Evolutionary conservation across 2,888 invertebrate species (phyloP).

Genomic region (Diaphora mendica): DNA sequence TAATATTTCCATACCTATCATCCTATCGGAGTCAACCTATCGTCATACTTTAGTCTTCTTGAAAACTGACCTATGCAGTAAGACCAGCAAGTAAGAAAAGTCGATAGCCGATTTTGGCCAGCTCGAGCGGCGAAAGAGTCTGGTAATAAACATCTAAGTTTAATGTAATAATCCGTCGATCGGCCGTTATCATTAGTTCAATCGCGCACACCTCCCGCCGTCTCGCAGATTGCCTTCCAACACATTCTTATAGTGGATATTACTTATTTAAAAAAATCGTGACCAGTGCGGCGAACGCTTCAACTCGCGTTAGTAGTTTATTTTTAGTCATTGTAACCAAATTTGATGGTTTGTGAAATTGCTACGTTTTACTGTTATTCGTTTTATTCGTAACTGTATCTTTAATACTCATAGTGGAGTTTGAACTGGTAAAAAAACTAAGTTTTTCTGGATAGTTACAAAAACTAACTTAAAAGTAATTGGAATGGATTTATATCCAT

Average conservation of each 20-base stretch:
- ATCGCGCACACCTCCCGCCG: slow-evolving; percentile 83
- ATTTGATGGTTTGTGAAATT: slow-evolving; percentile 32
- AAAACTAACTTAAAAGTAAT: slow-evolving; percentile 10
- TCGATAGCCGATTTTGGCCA: slow-evolving; percentile 44
- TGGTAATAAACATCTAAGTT: slow-evolving; percentile 73
- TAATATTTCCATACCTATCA: slow-evolving; percentile 2
- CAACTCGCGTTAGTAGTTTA: slow-evolving; percentile 35
- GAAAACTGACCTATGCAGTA: not conserved
- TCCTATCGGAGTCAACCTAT: no score
- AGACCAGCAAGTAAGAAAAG: slow-evolving; percentile 5
- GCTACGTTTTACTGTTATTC: slow-evolving; percentile 30
- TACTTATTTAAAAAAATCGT: slow-evolving; percentile 54
- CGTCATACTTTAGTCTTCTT: not conserved
- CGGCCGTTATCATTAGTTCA: slow-evolving; percentile 80
- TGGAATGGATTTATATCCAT: slow-evolving; percentile 5
- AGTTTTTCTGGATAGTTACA: not conserved
- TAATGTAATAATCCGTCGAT: slow-evolving; percentile 86
- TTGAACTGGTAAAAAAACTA: not conserved
- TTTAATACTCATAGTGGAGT: slow-evolving; percentile 5
- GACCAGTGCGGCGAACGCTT: slow-evolving; percentile 36
- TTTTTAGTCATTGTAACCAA: slow-evolving; percentile 22
- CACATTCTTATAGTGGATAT: slow-evolving; percentile 77
- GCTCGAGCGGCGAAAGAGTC: slow-evolving; percentile 60
- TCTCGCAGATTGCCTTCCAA: slow-evolving; percentile 76
- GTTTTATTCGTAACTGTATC: slow-evolving; percentile 24